Conservation (phyloP, 2,888 invertebrate species). For the Drosophila picticornis region DNA sequence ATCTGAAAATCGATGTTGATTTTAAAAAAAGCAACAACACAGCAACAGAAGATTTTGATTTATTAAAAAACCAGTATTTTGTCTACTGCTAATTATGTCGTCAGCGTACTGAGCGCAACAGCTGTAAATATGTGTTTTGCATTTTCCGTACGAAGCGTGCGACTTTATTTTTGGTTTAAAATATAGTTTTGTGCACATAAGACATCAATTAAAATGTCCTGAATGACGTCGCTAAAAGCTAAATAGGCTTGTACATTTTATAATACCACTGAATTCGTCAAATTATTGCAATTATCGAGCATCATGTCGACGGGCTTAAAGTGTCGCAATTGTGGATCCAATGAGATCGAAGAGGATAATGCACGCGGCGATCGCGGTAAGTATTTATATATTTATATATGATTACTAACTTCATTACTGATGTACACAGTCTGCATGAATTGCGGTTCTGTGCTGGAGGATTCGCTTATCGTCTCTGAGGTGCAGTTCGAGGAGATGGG, state of each 20-base stretch:
- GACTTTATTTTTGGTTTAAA: constrained; percentile 10
- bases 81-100: background rate
- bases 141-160: constrained; percentile 19
- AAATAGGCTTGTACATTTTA: background rate
- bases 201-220: constrained; percentile 25
- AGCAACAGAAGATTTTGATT: background rate
- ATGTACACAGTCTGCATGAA: constrained; percentile 93
- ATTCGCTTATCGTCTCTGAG: constrained; percentile 98
- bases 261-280: background rate
- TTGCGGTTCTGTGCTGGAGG: constrained; percentile 98
- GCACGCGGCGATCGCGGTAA: constrained; percentile 91
- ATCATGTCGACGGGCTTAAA: constrained; percentile 88
- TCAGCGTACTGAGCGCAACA: constrained; percentile 32
- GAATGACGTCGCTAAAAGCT: constrained; percentile 6
- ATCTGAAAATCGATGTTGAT: background rate
- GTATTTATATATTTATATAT: background rate
- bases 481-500: constrained; percentile 97
- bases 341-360: constrained; percentile 97
- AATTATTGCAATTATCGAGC: background rate
- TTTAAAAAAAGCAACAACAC: background rate
- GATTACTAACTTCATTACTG: background rate
- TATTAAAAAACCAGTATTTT: background rate
- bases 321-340: constrained; percentile 94
- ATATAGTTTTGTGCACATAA: background rate
- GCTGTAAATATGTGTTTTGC: constrained; percentile 24